Conservation (phyloP, 1,140 invertebrate genomes). For the Pygmarrhopalites habei region DNA sequence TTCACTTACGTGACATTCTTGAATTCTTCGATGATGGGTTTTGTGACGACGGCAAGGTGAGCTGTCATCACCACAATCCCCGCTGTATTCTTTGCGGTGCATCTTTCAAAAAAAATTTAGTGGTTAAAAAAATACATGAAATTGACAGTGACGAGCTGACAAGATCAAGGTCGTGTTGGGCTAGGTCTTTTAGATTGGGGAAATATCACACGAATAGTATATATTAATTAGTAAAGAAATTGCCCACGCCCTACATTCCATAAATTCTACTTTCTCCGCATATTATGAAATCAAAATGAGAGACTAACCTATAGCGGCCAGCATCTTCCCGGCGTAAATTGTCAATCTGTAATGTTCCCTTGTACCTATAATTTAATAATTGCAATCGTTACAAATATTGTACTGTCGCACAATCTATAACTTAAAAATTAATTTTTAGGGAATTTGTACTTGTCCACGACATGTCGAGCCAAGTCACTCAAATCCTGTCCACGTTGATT, state of each 20-base stretch:
- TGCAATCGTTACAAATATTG: background rate
- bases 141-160: no score
- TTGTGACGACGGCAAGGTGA: slow-evolving; percentile 58
- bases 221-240: no score
- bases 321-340: slow-evolving; percentile 68
- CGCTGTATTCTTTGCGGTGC: slow-evolving; percentile 71
- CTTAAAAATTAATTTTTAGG: slow-evolving; percentile 8
- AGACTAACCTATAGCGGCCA: slow-evolving; percentile 69
- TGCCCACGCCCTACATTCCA: no score
- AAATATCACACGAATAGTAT: no score
- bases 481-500: slow-evolving; percentile 55
- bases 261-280: no score
- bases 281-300: no score
- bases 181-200: no score
- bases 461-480: slow-evolving; percentile 57
- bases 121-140: no score
- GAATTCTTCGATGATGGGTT: slow-evolving; percentile 69
- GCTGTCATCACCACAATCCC: slow-evolving; percentile 58
- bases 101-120: no score
- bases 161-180: no score
- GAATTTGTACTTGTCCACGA: slow-evolving; percentile 54
- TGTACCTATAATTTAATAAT: slow-evolving; percentile 35
- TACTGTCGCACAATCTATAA: no score
- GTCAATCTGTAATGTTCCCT: slow-evolving; percentile 60
- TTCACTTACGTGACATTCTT: slow-evolving; percentile 58